Evolutionary conservation across 2,888 invertebrate species (phyloP), one percentile per base, ranked within the genome.

Genomic region (Mycogona germanica): DNA sequence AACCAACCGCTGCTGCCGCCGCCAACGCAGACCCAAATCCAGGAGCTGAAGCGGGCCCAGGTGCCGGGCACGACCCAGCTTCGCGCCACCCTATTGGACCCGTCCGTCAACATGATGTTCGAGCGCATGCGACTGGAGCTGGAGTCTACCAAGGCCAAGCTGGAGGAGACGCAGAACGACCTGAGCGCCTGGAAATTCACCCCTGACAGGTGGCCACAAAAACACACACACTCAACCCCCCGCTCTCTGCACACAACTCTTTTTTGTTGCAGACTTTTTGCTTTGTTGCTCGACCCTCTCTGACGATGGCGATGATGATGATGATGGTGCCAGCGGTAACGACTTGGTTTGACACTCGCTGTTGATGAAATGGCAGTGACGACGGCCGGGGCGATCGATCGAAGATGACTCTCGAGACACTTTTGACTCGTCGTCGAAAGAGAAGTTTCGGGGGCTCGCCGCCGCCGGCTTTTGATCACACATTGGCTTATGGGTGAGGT

Each of bases 131-230:
- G 88, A 64, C 84, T 86, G 68, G 96, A 97, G 71, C 74, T 96
- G 59, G 83, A 87, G 56, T 80, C 85, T 49, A 87, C 88, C 21
- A 87, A 88, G 69, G 84, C 88, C 51, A 85, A 87, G 68, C 76
- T 95, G 61, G 95, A 96, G 69, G 95, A 96, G 71, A 93, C 93
- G 19, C 96, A 96, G 72, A 93, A 91, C 72, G 97, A 97, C 75
- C 76, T 97, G 44, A 87, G 89, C 53, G 96, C 97, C 2, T 97
- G 96, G 95, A 97, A 97, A 73, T 97, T 97, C 72, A 96, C 96
- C 14, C 93, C 96, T n/a, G 97, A 97, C 72, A 95, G 80, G 80
- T 80, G 67, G 59, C 64, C 64, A 63, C 62, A 38, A 40, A 52
- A 55, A 38, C 46, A 46, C 45, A 45, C 25, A 17, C 45, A 21